Evolutionary conservation across 2,797 vertebrate species (phyloP), one percentile per base, ranked within the genome.

Genomic region (Platalea minor): DNA sequence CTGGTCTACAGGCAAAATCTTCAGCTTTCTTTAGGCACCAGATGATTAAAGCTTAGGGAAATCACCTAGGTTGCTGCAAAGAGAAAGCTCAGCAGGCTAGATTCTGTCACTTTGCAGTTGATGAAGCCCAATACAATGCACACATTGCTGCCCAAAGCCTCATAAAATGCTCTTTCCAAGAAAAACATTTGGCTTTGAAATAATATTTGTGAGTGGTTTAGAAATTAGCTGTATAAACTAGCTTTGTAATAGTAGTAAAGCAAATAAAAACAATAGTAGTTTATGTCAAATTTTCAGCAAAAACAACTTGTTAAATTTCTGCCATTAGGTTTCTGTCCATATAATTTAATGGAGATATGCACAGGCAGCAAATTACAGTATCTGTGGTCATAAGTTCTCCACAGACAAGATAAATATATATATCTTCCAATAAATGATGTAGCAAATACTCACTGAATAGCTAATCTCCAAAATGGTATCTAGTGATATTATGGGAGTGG

Each of bases 391-490:
- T 56, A 93, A 95, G 73, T 67, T 95, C 25, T 89, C 72, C 57
- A 88, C 53, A 95, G 56, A 90, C 19, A 95, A 97, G 39, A 86
- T 91, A 97, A 95, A 95, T 75, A 75, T 7, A 54, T 76, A 46
- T 10, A 88, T 84, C 31, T 84, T 88, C 48, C 45, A 96, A 73
- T n/a, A 95, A 96, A 94, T 63, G 67, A 85, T 28, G 50, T 8
- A 72, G 8, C 74, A 94, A 94, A 78, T 94, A 43, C 45, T 94
- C 31, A 73, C 21, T 86, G 76, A 83, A 91, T 50, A 93, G 23
- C 43, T 92, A 79, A 93, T 90, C 50, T 96, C 63, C 61, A 69
- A 94, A 97, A 85, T 28, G 39, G 11, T 43, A 79, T 17, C 51
- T 60, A 59, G 35, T 85, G 76, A 76, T 93, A 77, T 28, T 51